These are phyloP conservation scores for Drosophila prolongata DNA, from an alignment of 2,888 invertebrate genomes.

Conservation along the genomic window DNA sequence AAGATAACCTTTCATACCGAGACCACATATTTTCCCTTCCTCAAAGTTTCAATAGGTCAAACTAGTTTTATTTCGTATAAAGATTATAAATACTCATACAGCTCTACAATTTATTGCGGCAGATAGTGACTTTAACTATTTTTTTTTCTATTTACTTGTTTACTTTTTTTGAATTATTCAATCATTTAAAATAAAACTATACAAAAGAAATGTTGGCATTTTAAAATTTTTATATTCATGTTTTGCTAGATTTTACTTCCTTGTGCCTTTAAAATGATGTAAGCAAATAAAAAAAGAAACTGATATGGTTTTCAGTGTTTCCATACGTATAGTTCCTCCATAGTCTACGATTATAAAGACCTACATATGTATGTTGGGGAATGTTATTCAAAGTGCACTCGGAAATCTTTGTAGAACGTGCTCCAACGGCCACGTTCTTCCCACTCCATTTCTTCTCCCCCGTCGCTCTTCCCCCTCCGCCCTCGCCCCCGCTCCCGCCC, in stretches of 20 bases:
- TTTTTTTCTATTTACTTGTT: not conserved
- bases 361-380: constrained; percentile 25
- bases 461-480: not conserved
- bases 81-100: not conserved
- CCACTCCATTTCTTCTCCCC: constrained; percentile 4
- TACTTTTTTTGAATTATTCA: not conserved
- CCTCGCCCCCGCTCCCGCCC: not conserved
- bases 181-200: too few species aligned
- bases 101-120: not conserved
- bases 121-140: not conserved
- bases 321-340: not conserved
- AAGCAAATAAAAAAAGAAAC: not conserved
- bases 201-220: too few species aligned
- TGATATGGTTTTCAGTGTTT: not conserved
- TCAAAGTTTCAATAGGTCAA: not conserved
- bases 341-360: constrained; percentile 10
- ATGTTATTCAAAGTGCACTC: constrained; percentile 49
- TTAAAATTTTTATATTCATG: not conserved
- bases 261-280: not conserved
- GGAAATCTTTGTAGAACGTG: constrained; percentile 46
- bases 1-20: not conserved
- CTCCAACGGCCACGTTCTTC: constrained; percentile 42
- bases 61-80: not conserved
- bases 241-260: not conserved
- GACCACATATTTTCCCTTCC: not conserved